Evolutionary conservation across 2,797 vertebrate genomes (phyloP).

Genomic region (Mus minutoides): DNA sequence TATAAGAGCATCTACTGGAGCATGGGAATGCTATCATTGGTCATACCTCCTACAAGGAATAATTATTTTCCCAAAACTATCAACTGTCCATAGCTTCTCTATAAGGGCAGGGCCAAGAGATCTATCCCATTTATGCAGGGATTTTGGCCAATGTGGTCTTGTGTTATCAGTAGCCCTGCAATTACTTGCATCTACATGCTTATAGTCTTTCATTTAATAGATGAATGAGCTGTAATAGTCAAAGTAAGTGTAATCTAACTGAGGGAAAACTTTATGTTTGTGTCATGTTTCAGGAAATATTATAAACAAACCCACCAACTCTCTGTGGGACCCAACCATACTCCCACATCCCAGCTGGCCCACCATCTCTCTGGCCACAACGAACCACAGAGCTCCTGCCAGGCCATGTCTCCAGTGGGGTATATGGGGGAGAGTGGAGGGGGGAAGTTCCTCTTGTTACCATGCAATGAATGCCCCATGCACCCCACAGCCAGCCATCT

Average conservation of each 20-base stretch:
- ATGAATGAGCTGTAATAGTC: neutral
- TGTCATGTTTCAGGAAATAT: too few species aligned
- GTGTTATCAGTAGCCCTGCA: neutral
- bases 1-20: neutral
- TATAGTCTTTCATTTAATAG: constrained; percentile 27
- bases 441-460: too few species aligned
- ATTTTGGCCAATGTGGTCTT: neutral
- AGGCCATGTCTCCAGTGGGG: too few species aligned
- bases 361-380: too few species aligned
- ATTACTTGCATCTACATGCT: neutral
- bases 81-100: neutral
- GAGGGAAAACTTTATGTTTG: constrained; percentile 10
- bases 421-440: too few species aligned
- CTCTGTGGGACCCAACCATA: too few species aligned
- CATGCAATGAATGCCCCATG: too few species aligned
- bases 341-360: too few species aligned
- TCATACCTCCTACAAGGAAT: neutral
- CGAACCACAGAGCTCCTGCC: too few species aligned
- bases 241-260: neutral
- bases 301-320: too few species aligned
- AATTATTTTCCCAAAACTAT: neutral
- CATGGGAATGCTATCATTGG: too few species aligned
- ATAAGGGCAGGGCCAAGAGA: neutral
- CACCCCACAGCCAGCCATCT: too few species aligned
- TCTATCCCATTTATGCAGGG: neutral